Evolutionary conservation across 2,113 vertebrate species (phyloP), one percentile per base, ranked within the genome.

Genomic region (Tamias sibiricus): DNA sequence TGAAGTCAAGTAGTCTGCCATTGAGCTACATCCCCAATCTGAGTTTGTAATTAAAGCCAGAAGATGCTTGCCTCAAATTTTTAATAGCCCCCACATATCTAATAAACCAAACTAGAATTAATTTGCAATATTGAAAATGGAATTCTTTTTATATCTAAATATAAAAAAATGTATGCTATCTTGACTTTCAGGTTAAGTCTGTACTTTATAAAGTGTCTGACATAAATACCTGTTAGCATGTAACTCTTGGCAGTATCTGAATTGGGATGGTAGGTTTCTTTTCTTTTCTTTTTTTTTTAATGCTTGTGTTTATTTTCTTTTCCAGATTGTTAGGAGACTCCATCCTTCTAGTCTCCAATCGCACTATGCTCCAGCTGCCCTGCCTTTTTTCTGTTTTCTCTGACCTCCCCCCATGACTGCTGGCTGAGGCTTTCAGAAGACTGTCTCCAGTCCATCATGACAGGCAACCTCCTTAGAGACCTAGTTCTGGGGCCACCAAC

Each of bases 181-280:
- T 81, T 96, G 96, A 87, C 85, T 82, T 75, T 68, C 17, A 86
- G 96, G 93, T 35, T 72, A 54, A 52, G 12, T 47, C 89, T 95
- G 87, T 93, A 85, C 89, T 88, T 94, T 80, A 37, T 0, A 71
- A 14, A 17, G n/a, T 71, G 22, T 54, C 26, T 87, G 96, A 95
- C 49, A 72, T 26, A 88, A 97, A 89, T 93, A 82, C 42, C n/a
- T 92, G 71, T 82, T 57, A 74, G n/a, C 79, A 5, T 86, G 52
- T 77, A 81, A 97, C 44, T 12, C 72, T 90, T 28, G 71, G 10
- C 28, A 8, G 30, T 64, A 32, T 90, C 79, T 49, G 26, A 54
- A 20, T 75, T 54, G 68, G 37, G 30, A 14, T 40, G 28, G 12
- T 83, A 47, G 2, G 37, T 2, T 49, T 49, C 13, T 49, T 49